Evolutionary conservation across 2,888 invertebrate species (phyloP).

Genomic region (Hydrotaea cyrtoneurina): DNA sequence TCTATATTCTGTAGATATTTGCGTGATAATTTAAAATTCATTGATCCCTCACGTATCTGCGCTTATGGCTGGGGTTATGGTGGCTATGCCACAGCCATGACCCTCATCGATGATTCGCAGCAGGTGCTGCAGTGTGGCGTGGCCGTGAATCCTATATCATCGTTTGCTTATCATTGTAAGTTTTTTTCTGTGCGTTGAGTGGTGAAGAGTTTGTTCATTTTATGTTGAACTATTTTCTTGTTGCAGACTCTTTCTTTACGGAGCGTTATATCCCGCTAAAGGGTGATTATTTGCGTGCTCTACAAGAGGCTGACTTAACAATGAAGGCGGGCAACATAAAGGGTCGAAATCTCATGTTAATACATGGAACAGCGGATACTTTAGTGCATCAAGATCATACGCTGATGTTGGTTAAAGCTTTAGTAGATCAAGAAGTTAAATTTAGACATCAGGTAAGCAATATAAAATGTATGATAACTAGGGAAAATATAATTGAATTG

Average conservation of each 20-base stretch:
- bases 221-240: neutral
- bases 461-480: neutral
- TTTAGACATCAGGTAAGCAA: slow-evolving; percentile 91
- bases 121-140: slow-evolving; percentile 92
- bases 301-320: slow-evolving; percentile 90
- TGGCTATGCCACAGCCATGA: slow-evolving; percentile 91
- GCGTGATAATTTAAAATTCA: slow-evolving; percentile 89
- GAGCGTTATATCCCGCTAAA: slow-evolving; percentile 93
- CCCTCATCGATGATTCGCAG: slow-evolving; percentile 88
- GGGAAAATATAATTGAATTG: too few relatives aligned
- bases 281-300: slow-evolving; percentile 85
- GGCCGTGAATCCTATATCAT: slow-evolving; percentile 92
- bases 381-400: slow-evolving; percentile 94
- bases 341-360: slow-evolving; percentile 84
- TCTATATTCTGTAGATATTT: slow-evolving; percentile 83
- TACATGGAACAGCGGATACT: slow-evolving; percentile 93
- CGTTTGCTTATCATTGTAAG: slow-evolving; percentile 90
- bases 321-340: slow-evolving; percentile 89
- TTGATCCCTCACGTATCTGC: slow-evolving; percentile 90
- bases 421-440: slow-evolving; percentile 89
- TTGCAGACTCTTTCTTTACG: slow-evolving; percentile 91
- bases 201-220: too few relatives aligned
- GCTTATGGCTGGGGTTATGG: slow-evolving; percentile 94
- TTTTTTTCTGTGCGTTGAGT: too few relatives aligned
- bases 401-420: slow-evolving; percentile 90